phyloP scores from a whole-genome alignment of 2,797 vertebrate genomes.

The Lophotriccus pileatus region DNA sequence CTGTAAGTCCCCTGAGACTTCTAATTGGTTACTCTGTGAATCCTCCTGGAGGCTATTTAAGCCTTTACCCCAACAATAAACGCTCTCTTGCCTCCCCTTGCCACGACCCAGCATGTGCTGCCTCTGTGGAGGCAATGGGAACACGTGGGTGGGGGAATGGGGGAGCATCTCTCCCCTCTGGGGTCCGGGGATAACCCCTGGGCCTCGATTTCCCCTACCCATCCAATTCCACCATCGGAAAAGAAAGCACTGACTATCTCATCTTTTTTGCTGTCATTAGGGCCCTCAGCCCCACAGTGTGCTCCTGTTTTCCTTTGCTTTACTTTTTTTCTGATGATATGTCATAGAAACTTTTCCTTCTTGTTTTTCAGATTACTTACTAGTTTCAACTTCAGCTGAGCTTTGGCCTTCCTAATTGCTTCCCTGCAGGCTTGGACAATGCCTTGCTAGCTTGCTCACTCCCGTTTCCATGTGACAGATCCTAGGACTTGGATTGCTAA shows the following conservation, averaged over 20 bases:
- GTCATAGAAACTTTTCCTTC: not conserved
- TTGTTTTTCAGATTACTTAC: not conserved
- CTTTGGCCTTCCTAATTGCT: slow-evolving; percentile 17
- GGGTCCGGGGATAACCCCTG: too few species aligned
- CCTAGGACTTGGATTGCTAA: not conserved
- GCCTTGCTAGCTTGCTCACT: not conserved
- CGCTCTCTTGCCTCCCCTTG: too few species aligned
- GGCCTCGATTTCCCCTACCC: too few species aligned
- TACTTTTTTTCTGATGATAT: not conserved
- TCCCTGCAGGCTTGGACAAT: not conserved
- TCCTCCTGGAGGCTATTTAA: too few species aligned
- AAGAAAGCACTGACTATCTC: not conserved
- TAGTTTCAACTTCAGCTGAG: not conserved
- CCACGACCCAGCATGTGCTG: too few species aligned
- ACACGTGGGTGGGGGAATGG: too few species aligned
- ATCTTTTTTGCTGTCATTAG: not conserved
- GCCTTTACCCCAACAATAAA: too few species aligned
- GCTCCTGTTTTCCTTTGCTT: not conserved
- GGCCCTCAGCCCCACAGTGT: not conserved
- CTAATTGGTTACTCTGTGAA: too few species aligned
- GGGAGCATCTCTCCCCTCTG: too few species aligned
- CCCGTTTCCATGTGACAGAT: not conserved
- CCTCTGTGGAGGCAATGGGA: too few species aligned
- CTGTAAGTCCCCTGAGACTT: too few species aligned
- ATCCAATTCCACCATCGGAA: too few species aligned